Base-by-base conservation (phyloP, 2,113 vertebrate genomes). In the Grammomys surdaster region DNA sequence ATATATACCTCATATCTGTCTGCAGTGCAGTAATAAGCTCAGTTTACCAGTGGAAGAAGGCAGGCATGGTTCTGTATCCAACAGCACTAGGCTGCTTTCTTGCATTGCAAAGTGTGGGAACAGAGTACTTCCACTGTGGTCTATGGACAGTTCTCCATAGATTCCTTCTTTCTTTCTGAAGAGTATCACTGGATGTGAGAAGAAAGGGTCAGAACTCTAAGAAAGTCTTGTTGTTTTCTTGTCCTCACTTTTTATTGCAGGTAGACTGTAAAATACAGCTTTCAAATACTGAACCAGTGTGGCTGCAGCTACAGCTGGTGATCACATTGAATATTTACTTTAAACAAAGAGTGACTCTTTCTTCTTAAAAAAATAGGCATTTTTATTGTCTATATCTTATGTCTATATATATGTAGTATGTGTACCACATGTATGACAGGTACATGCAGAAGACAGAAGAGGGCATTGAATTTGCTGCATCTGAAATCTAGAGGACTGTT, bases 261-360 rank as follows among this genome's bases (percentile, higher is more conserved):
- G 51, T 16, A 93, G 17, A 58, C 88, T 78, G 3, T 86, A 93
- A 91, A 87, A 70, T 85, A 48, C 3, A 85, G 43, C 76, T 73
- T 93, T 36, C 19, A 92, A 69, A 90, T 88, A 46, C 22, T 4
- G 43, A 54, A 48, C 7, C 9, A 56, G 12, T 76, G 4, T 93
- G 36, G 87, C 48, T 46, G 0, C 28, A 65, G 54, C 48, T 43
- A 24, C 24, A 90, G 19, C 24, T 91, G 58, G 26, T 78, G 70
- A 84, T 96, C 54, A 77, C 43, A 70, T 14, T 93, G 36, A 72
- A 1, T 90, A 51, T 80, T 92, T 91, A 92, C 73, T 58, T 56
- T 33, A 7, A 63, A 63, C 20, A 54, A 80, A 80, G 17, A 11
- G 10, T 51, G 33, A 92, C 60, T 77, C 90, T 80, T 56, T 56